phyloP scores from a whole-genome alignment of 2,113 vertebrate genomes.

The Chrysemys picta region DNA sequence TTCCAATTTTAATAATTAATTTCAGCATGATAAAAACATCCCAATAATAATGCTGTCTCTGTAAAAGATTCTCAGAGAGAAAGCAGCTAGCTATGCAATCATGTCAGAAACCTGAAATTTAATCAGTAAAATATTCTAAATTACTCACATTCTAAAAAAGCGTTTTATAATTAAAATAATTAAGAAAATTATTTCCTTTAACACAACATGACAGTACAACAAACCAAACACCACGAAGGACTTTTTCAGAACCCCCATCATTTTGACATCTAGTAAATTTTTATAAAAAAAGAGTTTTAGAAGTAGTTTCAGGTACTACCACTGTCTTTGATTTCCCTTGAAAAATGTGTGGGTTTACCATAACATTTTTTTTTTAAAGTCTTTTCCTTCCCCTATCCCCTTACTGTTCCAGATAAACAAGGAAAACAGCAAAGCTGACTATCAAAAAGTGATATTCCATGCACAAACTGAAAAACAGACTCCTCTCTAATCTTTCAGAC shows the following conservation, averaged over 20 bases:
- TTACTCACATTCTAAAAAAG: not conserved
- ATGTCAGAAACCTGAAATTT: not conserved
- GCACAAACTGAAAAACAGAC: not conserved
- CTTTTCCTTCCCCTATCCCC: not conserved
- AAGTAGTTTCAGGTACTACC: not conserved
- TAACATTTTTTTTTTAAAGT: not conserved
- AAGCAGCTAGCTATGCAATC: not conserved
- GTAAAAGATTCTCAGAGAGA: not conserved
- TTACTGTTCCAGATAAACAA: not conserved
- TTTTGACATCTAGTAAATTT: not conserved
- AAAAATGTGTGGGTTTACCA: not conserved
- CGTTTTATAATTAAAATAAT: not conserved
- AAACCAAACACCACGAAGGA: not conserved
- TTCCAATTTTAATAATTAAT: not conserved
- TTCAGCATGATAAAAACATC: not conserved
- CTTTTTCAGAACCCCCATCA: not conserved
- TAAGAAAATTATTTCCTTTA: not conserved
- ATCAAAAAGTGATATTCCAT: not conserved
- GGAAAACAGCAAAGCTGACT: not conserved
- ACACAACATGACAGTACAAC: not conserved
- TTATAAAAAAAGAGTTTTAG: not conserved
- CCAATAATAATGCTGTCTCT: not conserved
- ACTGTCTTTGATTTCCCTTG: not conserved
- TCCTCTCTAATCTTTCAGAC: not conserved
- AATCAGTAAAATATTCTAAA: not conserved